Conservation (phyloP, 2,113 vertebrate species). For the Chrysochloris asiatica region DNA sequence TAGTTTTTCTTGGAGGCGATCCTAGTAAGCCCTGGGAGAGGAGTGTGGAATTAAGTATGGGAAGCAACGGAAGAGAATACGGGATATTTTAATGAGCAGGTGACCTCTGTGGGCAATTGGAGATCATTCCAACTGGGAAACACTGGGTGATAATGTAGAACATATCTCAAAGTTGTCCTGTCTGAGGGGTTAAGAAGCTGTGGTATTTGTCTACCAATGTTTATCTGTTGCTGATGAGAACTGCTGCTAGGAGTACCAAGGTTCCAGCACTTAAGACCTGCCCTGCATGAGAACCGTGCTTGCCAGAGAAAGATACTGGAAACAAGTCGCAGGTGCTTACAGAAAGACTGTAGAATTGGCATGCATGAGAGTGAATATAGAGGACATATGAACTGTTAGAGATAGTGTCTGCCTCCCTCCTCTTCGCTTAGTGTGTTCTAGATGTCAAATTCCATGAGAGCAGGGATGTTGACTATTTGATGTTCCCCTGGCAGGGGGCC, state of each 20-base stretch:
- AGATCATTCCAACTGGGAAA: not conserved
- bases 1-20: not conserved
- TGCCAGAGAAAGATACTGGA: not conserved
- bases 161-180: not conserved
- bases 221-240: not conserved
- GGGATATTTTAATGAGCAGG: not conserved
- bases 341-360: not conserved
- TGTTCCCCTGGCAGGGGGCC: not conserved
- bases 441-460: not conserved
- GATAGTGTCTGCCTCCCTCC: not conserved
- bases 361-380: accelerated
- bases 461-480: not conserved
- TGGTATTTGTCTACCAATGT: not conserved
- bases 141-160: not conserved
- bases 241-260: not conserved
- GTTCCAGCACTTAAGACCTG: not conserved
- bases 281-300: not conserved
- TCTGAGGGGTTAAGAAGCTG: not conserved
- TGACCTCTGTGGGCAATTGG: accelerated
- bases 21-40: not conserved
- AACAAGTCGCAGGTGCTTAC: not conserved
- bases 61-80: not conserved
- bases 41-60: not conserved
- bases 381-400: not conserved
- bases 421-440: not conserved